Conservation (phyloP, 2,797 vertebrate species). For the Galago senegalensis region DNA sequence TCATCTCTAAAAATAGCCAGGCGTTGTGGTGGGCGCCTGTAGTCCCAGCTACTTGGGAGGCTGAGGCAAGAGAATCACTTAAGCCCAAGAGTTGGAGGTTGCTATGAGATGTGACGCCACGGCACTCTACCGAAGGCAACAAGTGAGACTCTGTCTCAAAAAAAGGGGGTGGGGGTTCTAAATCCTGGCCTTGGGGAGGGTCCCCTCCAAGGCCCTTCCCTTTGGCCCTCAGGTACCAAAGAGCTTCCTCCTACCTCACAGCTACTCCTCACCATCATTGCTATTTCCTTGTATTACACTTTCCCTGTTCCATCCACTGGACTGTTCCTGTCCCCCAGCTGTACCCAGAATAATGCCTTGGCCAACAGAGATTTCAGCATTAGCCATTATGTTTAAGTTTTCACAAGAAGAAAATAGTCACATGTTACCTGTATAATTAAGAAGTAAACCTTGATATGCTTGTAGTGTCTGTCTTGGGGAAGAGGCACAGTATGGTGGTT, state of each 20-base stretch:
- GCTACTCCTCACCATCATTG: neutral
- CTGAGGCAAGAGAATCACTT: no score
- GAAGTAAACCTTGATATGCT: neutral
- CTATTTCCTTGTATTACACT: neutral
- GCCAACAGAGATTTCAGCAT: neutral
- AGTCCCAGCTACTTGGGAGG: no score
- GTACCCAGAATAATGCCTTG: neutral
- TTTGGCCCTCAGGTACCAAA: neutral
- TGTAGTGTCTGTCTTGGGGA: neutral
- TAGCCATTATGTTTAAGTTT: neutral
- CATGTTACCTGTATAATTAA: no score
- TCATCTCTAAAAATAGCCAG: no score
- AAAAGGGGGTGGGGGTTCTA: neutral
- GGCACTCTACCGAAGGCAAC: no score
- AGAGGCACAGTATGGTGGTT: neutral
- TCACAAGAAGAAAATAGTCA: neutral
- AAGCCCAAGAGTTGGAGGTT: no score
- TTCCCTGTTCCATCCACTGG: neutral
- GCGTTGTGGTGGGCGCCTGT: no score
- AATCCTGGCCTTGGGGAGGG: neutral
- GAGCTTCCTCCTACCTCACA: no score
- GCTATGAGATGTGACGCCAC: no score
- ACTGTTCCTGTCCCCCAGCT: no score
- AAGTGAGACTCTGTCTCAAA: no score
- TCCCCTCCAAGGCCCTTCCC: neutral